phyloP scores from a whole-genome alignment of 2,113 vertebrate genomes.

The Empidonax traillii region DNA sequence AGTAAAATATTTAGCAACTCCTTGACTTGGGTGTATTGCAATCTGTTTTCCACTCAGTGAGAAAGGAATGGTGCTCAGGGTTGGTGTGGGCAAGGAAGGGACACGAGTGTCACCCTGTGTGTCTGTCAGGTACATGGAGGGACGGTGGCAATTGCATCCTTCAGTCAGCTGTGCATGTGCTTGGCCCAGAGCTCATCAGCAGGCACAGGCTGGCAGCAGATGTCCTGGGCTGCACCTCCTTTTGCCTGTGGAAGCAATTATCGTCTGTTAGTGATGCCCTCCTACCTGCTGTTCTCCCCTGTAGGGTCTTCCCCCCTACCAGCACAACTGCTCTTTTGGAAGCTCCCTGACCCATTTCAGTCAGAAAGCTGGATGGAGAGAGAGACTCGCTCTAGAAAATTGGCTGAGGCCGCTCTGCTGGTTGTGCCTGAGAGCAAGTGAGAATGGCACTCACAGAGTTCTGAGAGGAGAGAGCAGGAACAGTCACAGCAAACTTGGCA shows the following conservation, averaged over 20 bases:
- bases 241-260: neutral
- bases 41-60: neutral
- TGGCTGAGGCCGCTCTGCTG: neutral
- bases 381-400: neutral
- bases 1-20: neutral
- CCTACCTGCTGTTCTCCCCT: neutral
- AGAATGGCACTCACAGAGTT: neutral
- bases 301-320: neutral
- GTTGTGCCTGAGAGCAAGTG: neutral
- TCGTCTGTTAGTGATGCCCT: neutral
- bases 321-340: neutral
- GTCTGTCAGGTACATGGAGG: neutral
- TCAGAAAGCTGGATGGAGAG: neutral
- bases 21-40: neutral
- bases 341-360: neutral
- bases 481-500: neutral
- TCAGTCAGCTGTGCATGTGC: neutral
- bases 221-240: neutral
- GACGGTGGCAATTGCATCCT: neutral
- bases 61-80: neutral
- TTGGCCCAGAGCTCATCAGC: neutral
- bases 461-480: neutral
- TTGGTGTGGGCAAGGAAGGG: neutral
- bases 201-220: neutral
- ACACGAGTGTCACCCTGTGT: neutral